phyloP scores from a whole-genome alignment of 2,888 invertebrate species.

The Drosophila fungiperda region DNA sequence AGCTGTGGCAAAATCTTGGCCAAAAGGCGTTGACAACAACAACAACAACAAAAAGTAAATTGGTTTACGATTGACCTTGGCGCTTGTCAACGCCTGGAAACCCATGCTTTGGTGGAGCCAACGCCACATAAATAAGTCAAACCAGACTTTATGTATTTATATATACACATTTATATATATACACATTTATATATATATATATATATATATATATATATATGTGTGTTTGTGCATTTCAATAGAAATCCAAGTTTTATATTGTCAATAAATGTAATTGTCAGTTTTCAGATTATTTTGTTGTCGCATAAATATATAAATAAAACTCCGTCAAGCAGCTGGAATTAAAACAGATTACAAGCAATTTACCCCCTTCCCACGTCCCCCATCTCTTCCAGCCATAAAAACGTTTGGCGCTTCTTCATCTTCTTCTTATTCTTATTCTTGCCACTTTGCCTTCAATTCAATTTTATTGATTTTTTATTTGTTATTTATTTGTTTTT shows the following conservation, averaged over 20 bases:
- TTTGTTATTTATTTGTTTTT: conserved; percentile 33
- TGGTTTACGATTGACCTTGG: conserved; percentile 70
- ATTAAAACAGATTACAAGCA: conserved; percentile 49
- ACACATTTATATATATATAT: background rate
- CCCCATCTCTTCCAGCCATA: conserved; percentile 33
- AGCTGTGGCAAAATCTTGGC: conserved; percentile 21
- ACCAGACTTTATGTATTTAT: conserved; percentile 5
- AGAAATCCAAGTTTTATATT: background rate
- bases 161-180: background rate
- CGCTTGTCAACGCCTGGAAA: conserved; percentile 56
- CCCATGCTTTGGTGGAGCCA: conserved; percentile 33
- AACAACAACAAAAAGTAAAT: conserved; percentile 35
- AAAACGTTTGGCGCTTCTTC: conserved; percentile 63
- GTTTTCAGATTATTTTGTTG: background rate
- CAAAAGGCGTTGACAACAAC: conserved; percentile 55
- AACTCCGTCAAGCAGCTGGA: conserved; percentile 43
- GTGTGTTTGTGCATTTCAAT: conserved; percentile 2
- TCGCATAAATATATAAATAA: conserved; percentile 52
- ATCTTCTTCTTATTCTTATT: conserved; percentile 1
- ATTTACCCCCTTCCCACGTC: too few species aligned
- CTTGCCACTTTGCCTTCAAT: conserved; percentile 50
- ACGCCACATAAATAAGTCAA: conserved; percentile 55
- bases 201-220: background rate
- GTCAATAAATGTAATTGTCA: conserved; percentile 8
- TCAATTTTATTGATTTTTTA: conserved; percentile 78